Percentiles rank a stretch among this genome's conserved stretches.
Conservation (phyloP, 1,140 invertebrate species). For the Drosophila athabasca region DNA sequence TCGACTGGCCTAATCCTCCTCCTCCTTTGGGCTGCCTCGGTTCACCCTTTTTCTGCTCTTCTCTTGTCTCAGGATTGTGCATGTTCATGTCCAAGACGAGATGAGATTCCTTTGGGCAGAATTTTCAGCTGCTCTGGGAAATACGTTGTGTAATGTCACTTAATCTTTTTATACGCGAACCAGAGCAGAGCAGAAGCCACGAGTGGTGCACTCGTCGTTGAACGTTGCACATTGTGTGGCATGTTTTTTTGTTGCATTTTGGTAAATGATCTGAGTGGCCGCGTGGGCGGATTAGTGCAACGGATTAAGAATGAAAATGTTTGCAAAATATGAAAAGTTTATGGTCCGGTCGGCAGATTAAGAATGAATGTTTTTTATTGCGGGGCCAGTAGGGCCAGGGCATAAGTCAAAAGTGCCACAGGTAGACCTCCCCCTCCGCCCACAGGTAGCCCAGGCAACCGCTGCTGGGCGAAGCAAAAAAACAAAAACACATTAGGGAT, state of each 20-base stretch:
- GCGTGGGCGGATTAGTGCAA: slow-evolving; percentile 58
- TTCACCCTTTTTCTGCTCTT: slow-evolving; percentile 21
- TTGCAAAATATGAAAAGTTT: slow-evolving; percentile 73
- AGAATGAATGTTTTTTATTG: slow-evolving; percentile 81
- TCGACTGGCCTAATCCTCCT: slow-evolving; percentile 19
- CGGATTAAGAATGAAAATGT: slow-evolving; percentile 80
- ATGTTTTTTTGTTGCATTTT: slow-evolving; percentile 20
- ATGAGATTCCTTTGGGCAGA: not conserved
- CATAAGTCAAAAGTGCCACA: slow-evolving; percentile 57
- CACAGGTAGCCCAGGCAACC: slow-evolving; percentile 17
- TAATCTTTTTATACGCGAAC: slow-evolving; percentile 68
- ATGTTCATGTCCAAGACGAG: slow-evolving; percentile 12
- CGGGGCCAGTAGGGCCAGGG: slow-evolving; percentile 7
- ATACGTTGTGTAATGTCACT: slow-evolving; percentile 65
- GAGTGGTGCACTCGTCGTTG: too few relatives aligned
- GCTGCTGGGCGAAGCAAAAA: not conserved
- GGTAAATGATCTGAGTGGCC: slow-evolving; percentile 20
- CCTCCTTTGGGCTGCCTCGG: slow-evolving; percentile 1
- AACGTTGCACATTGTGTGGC: slow-evolving; percentile 11
- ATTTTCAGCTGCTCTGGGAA: slow-evolving; percentile 71
- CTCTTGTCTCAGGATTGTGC: slow-evolving; percentile 20
- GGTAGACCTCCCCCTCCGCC: slow-evolving; percentile 3
- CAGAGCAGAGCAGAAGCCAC: too few relatives aligned
- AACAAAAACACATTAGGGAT: slow-evolving; percentile 36
- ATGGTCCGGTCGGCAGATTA: slow-evolving; percentile 59